Evolutionary conservation across 2,888 invertebrate genomes (phyloP).

Genomic region (Agapetus fuscipes): DNA sequence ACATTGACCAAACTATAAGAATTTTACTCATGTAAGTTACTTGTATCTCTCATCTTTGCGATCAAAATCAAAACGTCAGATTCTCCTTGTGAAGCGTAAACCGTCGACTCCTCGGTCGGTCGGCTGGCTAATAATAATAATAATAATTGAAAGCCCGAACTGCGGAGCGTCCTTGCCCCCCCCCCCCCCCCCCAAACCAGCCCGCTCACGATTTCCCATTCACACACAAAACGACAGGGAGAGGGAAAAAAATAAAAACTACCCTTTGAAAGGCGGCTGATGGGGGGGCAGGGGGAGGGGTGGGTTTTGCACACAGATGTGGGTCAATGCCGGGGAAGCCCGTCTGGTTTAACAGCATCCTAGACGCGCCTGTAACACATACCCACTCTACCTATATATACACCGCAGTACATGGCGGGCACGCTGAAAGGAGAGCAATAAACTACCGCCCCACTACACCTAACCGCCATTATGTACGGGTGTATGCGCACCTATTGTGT

Average conservation of each 20-base stretch:
- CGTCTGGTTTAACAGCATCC: constrained; percentile 22
- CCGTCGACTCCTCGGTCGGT: too few relatives aligned
- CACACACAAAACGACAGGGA: constrained; percentile 20
- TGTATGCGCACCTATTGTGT: too few relatives aligned
- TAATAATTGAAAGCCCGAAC: background rate
- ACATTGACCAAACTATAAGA: too few relatives aligned
- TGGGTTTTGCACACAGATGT: constrained; percentile 24
- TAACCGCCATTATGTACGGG: background rate
- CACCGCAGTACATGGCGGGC: too few relatives aligned
- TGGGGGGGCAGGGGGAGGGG: constrained; percentile 39
- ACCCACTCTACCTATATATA: too few relatives aligned
- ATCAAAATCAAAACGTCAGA: too few relatives aligned
- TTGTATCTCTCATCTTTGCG: too few relatives aligned
- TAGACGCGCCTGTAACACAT: constrained; percentile 21
- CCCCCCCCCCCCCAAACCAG: constrained; percentile 1
- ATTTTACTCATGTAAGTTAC: too few relatives aligned
- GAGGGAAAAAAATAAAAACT: constrained; percentile 21
- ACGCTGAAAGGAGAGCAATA: background rate
- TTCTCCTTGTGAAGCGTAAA: too few relatives aligned
- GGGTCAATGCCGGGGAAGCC: constrained; percentile 50
- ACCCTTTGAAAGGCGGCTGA: constrained; percentile 21
- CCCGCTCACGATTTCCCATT: constrained; percentile 18
- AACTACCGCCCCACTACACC: background rate
- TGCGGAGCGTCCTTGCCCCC: background rate
- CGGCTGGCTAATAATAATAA: too few relatives aligned